These are phyloP conservation scores for Melozone crissalis DNA, from an alignment of 2,113 vertebrate species.

Conservation along the genomic window DNA sequence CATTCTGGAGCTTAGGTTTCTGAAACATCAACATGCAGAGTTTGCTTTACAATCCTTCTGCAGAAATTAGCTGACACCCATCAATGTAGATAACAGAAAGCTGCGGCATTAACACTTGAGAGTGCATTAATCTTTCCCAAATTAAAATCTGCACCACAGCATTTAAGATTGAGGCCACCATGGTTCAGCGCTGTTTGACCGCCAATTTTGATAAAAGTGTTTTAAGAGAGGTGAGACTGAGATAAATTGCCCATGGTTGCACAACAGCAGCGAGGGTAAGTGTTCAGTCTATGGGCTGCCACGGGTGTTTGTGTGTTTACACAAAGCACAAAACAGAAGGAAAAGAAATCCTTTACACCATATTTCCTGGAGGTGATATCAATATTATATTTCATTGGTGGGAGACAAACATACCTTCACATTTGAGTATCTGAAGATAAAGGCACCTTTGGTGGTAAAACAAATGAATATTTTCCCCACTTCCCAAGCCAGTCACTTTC, in stretches of 20 bases:
- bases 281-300: constrained; percentile 58
- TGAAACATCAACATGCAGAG: constrained; percentile 74
- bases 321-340: constrained; percentile 64
- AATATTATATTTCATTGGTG: constrained; percentile 70
- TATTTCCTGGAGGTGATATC: constrained; percentile 72
- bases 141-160: constrained; percentile 93
- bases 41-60: constrained; percentile 75
- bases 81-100: constrained; percentile 86
- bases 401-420: constrained; percentile 67
- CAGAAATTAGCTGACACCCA: constrained; percentile 89
- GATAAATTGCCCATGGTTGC: constrained; percentile 87
- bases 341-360: constrained; percentile 40
- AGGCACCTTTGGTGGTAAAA: constrained; percentile 62
- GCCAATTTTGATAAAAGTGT: constrained; percentile 98
- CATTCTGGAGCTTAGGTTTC: constrained; percentile 67
- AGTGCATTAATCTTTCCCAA: constrained; percentile 98
- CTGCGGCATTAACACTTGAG: constrained; percentile 83
- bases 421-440: constrained; percentile 68
- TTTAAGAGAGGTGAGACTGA: constrained; percentile 95
- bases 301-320: constrained; percentile 73
- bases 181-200: constrained; percentile 87
- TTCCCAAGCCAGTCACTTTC: constrained; percentile 2
- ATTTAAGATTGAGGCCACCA: constrained; percentile 93
- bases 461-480: constrained; percentile 51
- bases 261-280: constrained; percentile 73